These are phyloP conservation scores for Fundulus diaphanus DNA, from an alignment of 2,797 vertebrate genomes.

Conservation along the genomic window DNA sequence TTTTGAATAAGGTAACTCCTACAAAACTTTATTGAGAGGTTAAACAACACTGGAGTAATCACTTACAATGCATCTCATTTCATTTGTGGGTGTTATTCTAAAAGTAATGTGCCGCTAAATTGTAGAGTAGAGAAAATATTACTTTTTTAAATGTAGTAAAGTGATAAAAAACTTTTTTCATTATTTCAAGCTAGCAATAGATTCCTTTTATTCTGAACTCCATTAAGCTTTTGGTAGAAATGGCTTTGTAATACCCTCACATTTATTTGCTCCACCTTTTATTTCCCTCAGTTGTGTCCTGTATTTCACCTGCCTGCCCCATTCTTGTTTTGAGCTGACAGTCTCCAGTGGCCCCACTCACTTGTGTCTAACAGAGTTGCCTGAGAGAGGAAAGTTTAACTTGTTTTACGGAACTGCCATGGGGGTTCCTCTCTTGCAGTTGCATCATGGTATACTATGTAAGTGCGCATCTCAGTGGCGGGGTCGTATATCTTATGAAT, in stretches of 20 bases:
- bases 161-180: not conserved
- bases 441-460: conserved; percentile 34
- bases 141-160: not conserved
- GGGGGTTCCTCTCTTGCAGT: conserved; percentile 23
- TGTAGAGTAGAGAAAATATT: too few species aligned
- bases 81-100: too few species aligned
- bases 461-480: conserved; percentile 34
- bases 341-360: conserved; percentile 22
- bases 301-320: conserved; percentile 30
- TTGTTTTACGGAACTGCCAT: conserved; percentile 32
- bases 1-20: too few species aligned
- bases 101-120: too few species aligned
- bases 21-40: too few species aligned
- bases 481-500: conserved; percentile 43
- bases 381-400: conserved; percentile 22
- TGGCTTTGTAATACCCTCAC: not conserved
- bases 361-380: conserved; percentile 18
- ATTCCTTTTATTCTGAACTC: not conserved
- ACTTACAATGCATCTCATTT: too few species aligned
- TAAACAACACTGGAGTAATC: too few species aligned
- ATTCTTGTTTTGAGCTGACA: conserved; percentile 30
- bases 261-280: conserved; percentile 8
- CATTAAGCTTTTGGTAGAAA: not conserved
- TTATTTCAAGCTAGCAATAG: not conserved
- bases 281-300: conserved; percentile 20